Base-by-base conservation (phyloP, 2,888 invertebrate genomes). In the Philhelius pedissequus region DNA sequence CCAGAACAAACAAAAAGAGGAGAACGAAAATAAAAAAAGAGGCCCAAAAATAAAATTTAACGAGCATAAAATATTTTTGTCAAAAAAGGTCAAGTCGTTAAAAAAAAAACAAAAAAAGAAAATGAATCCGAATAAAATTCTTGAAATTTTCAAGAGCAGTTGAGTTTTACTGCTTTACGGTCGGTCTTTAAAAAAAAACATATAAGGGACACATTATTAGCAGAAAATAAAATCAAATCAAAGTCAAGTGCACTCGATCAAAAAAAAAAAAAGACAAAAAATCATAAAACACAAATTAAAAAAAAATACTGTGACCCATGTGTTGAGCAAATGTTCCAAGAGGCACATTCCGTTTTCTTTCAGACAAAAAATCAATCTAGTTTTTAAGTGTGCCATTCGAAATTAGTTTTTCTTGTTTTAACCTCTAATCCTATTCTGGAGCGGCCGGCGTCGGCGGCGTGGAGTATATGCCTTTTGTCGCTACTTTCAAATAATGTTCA, bases 251-350 rank as follows among this genome's bases (percentile, higher is more conserved):
- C 78, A 83, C 73, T 74, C 54, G 62, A 56, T 38, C 68, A 54
- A 66, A 45, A 25, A 25, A 20, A 13, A 50, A 18, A 9, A 40
- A 69, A 62, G 35, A 27, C 27, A 32, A 38, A 79, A 60, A 79
- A 25, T 25, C 22, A 68, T 13, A 64, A 78, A 64, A 45, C 18
- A 52, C 20, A 35, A 64, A 74, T 11, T 15, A 25, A 35, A 20
- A n/a, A 58, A 30, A 38, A 50, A 11, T 11, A 45, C 3, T 45
- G 64, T 62, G 38, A 74, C 58, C 70, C 83, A 84, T 84, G 79
- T 84, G 83, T 84, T 84, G 4, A 75, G 83, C 83, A 84, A 84
- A 84, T 84, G 83, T 84, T 83, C 30, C 58, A 56, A 18, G 8
- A 15, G 18, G 30, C 54, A 50, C 45, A 32, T 43, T 35, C 9